phyloP scores from a whole-genome alignment of 2,797 vertebrate genomes.

The Propithecus perrieri region DNA sequence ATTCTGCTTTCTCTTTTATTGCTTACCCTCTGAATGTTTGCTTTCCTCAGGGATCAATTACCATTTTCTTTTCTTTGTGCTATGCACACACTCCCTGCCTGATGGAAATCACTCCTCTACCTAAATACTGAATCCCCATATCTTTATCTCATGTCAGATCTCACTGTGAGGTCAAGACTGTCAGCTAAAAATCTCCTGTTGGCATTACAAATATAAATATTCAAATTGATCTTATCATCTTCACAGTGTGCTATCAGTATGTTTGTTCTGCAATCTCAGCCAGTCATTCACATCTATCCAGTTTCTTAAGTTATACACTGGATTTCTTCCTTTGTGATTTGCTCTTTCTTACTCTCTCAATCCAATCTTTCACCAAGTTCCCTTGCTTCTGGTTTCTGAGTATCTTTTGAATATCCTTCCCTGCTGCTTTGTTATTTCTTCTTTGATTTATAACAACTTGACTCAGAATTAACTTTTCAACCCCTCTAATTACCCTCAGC shows the following conservation, averaged over 20 bases:
- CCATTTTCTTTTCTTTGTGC: neutral
- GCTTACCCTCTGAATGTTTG: neutral
- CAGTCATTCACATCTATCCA: neutral
- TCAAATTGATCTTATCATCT: neutral
- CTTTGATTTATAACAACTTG: constrained; percentile 9
- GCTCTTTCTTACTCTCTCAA: neutral
- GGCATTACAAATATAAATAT: constrained; percentile 34
- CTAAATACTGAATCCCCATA: constrained; percentile 7
- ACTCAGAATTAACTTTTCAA: neutral
- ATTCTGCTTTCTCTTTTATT: neutral
- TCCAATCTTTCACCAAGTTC: neutral
- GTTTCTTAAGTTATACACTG: neutral
- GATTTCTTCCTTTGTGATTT: neutral
- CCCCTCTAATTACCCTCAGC: neutral
- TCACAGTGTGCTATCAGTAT: neutral
- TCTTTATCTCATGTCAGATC: constrained; percentile 6
- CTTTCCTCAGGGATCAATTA: constrained; percentile 18
- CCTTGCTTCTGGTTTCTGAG: neutral
- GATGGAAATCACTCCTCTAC: neutral
- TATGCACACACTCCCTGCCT: neutral
- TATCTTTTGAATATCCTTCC: neutral
- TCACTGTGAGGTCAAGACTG: neutral
- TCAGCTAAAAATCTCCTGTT: constrained; percentile 23
- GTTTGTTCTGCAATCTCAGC: neutral
- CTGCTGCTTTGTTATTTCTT: constrained; percentile 27